Evolutionary conservation across 2,797 vertebrate genomes (phyloP).

Genomic region (Aldrovandia affinis): DNA sequence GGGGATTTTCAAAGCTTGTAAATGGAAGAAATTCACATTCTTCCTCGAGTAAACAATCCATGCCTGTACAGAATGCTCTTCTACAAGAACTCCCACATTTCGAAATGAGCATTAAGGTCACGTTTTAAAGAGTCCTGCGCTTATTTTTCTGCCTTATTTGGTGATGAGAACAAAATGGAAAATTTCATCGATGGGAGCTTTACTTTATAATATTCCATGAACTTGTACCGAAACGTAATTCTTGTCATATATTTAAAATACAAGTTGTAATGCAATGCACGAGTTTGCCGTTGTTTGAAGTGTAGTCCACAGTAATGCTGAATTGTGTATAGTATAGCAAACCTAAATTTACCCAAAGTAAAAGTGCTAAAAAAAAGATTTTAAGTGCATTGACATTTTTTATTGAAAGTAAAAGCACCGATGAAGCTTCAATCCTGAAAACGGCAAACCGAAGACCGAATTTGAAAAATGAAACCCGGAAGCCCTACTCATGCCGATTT

Average conservation of each 20-base stretch:
- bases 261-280: neutral
- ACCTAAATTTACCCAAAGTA: neutral
- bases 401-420: neutral
- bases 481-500: neutral
- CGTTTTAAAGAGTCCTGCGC: neutral
- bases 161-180: neutral
- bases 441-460: neutral
- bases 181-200: neutral
- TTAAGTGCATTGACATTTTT: neutral
- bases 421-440: neutral
- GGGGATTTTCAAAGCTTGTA: neutral
- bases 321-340: neutral
- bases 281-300: neutral
- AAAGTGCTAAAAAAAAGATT: neutral
- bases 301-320: neutral
- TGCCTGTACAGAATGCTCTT: neutral
- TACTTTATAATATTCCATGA: neutral
- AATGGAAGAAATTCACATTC: neutral
- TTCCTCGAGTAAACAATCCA: neutral
- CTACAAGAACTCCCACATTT: neutral
- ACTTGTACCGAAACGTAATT: neutral
- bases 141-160: neutral
- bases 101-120: no score
- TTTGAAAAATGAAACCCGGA: neutral
- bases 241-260: neutral